Conservation (phyloP, 1,140 invertebrate species). For the Zaprionus ornatus region DNA sequence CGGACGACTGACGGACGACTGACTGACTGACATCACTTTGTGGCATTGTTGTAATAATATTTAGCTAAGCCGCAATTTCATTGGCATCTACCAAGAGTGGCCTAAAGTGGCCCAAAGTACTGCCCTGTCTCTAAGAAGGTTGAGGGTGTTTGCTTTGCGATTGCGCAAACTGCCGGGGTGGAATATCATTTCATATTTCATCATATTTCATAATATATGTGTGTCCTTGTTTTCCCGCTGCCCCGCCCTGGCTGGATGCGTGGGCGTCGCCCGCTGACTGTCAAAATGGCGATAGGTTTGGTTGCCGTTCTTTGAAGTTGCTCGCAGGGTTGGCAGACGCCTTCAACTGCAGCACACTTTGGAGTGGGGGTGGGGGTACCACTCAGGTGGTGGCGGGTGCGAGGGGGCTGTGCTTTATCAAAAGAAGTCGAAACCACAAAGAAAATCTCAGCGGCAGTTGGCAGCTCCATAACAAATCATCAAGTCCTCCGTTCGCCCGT, state of each 20-base stretch:
- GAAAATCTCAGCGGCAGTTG: slow-evolving; percentile 76
- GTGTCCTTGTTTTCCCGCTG: neutral
- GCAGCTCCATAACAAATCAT: slow-evolving; percentile 57
- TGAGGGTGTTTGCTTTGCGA: slow-evolving; percentile 5
- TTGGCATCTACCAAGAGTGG: slow-evolving; percentile 43
- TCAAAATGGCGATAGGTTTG: slow-evolving; percentile 55
- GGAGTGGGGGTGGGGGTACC: slow-evolving; percentile 26
- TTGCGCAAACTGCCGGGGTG: slow-evolving; percentile 65
- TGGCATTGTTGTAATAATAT: slow-evolving; percentile 72
- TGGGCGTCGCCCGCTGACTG: slow-evolving; percentile 47
- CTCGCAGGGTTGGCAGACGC: neutral
- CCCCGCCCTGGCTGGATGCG: slow-evolving; percentile 8
- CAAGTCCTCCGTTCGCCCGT: slow-evolving; percentile 56
- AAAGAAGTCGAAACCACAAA: slow-evolving; percentile 80
- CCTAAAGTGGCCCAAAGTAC: slow-evolving; percentile 25
- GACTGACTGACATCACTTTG: slow-evolving; percentile 55
- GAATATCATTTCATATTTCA: slow-evolving; percentile 73
- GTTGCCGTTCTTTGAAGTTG: slow-evolving; percentile 58
- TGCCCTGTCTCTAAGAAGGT: neutral
- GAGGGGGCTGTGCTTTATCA: slow-evolving; percentile 50
- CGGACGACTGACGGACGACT: slow-evolving; percentile 21
- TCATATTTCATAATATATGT: slow-evolving; percentile 73
- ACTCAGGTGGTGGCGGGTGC: neutral
- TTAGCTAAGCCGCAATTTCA: slow-evolving; percentile 53
- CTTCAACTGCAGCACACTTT: slow-evolving; percentile 26